Conservation (phyloP, 1,140 invertebrate species). For the Bombus affinis region DNA sequence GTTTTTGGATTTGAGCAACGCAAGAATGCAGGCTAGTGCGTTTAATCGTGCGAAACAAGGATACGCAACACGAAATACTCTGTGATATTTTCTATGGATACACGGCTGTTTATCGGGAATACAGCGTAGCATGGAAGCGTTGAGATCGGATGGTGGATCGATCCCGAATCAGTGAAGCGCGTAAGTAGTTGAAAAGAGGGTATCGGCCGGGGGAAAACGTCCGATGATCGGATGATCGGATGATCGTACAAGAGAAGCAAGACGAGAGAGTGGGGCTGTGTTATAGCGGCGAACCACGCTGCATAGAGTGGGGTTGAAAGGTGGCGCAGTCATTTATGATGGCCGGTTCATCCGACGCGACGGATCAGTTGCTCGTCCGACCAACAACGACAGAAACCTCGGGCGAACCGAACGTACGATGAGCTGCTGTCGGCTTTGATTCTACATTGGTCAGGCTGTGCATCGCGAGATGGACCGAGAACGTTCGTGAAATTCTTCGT, state of each 20-base stretch:
- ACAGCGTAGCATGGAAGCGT: background rate
- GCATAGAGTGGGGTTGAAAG: constrained; percentile 64
- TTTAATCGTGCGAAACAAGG: background rate
- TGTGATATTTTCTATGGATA: background rate
- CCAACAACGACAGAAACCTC: constrained; percentile 34
- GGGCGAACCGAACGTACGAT: background rate
- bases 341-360: constrained; percentile 33
- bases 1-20: background rate
- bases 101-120: background rate
- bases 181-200: constrained; percentile 34
- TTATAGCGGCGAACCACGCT: constrained; percentile 58
- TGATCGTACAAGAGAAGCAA: constrained; percentile 50
- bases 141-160: constrained; percentile 8
- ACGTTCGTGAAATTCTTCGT: background rate
- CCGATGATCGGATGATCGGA: constrained; percentile 33
- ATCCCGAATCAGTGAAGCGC: constrained; percentile 33
- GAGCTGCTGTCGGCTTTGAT: no score
- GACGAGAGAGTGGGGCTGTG: constrained; percentile 51
- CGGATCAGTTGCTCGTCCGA: constrained; percentile 45
- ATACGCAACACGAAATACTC: no score
- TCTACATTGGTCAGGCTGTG: no score
- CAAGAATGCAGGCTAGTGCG: background rate
- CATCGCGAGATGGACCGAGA: background rate
- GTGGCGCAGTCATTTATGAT: constrained; percentile 66
- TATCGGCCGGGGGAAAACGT: constrained; percentile 49